Conservation (phyloP, 2,113 vertebrate species). For the Otolemur garnettii region DNA sequence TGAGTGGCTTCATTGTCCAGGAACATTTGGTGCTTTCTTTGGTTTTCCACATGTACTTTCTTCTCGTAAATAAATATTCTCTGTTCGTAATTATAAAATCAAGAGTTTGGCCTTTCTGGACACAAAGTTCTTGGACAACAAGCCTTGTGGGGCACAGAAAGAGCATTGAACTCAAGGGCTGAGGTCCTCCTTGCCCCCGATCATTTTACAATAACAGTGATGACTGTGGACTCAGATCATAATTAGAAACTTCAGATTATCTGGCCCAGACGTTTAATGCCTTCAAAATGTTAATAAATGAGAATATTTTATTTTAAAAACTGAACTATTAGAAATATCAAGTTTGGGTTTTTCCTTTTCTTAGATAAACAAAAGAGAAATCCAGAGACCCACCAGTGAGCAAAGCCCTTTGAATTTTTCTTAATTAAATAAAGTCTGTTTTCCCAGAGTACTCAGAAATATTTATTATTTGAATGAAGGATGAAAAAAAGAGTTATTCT, state of each 20-base stretch:
- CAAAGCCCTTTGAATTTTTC: neutral
- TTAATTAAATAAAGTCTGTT: neutral
- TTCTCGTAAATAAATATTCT: neutral
- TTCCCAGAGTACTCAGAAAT: neutral
- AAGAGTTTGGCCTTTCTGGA: neutral
- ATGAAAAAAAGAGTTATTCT: neutral
- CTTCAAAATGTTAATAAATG: neutral
- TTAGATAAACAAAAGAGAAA: neutral
- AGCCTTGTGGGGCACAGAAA: neutral
- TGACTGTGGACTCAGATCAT: neutral
- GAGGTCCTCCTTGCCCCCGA: neutral
- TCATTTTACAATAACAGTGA: neutral
- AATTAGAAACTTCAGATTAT: neutral
- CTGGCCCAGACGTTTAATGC: neutral
- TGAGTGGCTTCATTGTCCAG: neutral
- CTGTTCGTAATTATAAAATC: neutral
- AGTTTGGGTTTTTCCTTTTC: neutral
- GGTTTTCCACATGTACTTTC: neutral
- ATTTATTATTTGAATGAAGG: constrained; percentile 18
- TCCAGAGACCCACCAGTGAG: neutral
- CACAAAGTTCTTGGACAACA: neutral
- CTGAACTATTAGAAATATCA: neutral
- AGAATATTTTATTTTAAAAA: neutral
- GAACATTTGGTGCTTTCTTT: neutral
- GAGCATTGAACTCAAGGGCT: neutral